phyloP scores from a whole-genome alignment of 2,113 vertebrate genomes.

The Gymnocephalus cernua region DNA sequence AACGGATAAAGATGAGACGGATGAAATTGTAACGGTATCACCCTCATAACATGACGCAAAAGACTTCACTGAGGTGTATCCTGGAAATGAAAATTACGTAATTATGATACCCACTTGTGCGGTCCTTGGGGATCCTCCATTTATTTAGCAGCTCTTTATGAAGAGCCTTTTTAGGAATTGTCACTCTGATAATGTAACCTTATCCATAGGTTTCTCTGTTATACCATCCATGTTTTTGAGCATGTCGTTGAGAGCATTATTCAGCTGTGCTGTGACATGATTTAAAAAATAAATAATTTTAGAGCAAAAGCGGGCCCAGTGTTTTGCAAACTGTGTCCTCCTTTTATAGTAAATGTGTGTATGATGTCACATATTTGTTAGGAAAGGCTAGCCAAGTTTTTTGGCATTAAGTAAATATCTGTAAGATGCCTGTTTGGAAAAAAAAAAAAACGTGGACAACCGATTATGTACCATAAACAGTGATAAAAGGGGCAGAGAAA shows the following conservation, averaged over 20 bases:
- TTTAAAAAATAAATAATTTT: neutral
- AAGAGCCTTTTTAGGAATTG: neutral
- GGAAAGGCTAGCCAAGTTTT: too few species aligned
- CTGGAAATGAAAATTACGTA: constrained; percentile 12
- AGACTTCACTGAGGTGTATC: constrained; percentile 13
- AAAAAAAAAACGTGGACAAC: neutral
- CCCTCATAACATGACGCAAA: constrained; percentile 24
- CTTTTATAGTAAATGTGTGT: neutral
- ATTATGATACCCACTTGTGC: constrained; percentile 4
- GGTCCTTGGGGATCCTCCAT: neutral
- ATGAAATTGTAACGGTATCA: constrained; percentile 2
- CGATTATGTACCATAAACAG: neutral
- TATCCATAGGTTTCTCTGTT: neutral
- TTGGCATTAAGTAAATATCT: neutral
- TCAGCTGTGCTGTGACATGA: neutral
- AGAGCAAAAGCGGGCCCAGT: neutral
- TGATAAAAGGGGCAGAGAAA: neutral
- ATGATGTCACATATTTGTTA: neutral
- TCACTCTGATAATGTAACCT: neutral
- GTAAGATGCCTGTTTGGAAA: neutral
- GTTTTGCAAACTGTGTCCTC: neutral
- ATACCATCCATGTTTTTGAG: neutral
- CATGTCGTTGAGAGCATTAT: neutral
- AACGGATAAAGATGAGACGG: too few species aligned
- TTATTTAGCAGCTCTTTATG: neutral